Evolutionary conservation across 2,113 vertebrate genomes (phyloP), one percentile per base, ranked within the genome.

Genomic region (Cebidichthys violaceus): DNA sequence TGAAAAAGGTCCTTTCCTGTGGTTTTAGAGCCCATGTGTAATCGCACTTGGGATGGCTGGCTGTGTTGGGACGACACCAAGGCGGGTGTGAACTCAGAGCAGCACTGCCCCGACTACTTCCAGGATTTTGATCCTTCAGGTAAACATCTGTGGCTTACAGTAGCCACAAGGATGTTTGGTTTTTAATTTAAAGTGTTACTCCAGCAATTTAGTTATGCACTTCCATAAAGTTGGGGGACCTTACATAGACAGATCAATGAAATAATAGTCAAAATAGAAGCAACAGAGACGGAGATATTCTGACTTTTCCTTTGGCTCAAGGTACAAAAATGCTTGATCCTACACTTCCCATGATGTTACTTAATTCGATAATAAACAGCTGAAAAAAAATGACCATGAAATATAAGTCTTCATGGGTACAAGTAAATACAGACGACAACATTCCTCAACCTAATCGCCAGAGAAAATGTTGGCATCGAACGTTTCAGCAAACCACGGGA

Each of bases 1-100:
- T 31, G 24, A 31, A 57, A 18, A 6, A 57, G 9, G 6, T 31
- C 13, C 47, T 66, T 24, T 17, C 29, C 47, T 77, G 3, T 41
- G 24, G 0, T 83, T 61, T 54, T 50, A 97, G 97, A 96, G 27
- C 74, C 92, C 22, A 86, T 95, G 89, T 99, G 98, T 91, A 98
- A 97, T 84, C 96, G 97, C 55, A 99, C 98, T 0, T 99, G 98
- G 98, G 98, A 99, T 11, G 98, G 98, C 1, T 99, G 98, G 98
- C 81, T 99, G 70, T 99, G 98, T 80, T 99, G 98, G 98, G 97
- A 96, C 0, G 97, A 98, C 67, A 96, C 96, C 0, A 89, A 93
- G 1, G 94, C 96, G 0, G 98, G 98, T 17, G 86, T 96, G 0
- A 92, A 92, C 6, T 95, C 96, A 0, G 96, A 97, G 76, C 98